phyloP scores from a whole-genome alignment of 2,113 vertebrate genomes.

The Paralichthys olivaceus region DNA sequence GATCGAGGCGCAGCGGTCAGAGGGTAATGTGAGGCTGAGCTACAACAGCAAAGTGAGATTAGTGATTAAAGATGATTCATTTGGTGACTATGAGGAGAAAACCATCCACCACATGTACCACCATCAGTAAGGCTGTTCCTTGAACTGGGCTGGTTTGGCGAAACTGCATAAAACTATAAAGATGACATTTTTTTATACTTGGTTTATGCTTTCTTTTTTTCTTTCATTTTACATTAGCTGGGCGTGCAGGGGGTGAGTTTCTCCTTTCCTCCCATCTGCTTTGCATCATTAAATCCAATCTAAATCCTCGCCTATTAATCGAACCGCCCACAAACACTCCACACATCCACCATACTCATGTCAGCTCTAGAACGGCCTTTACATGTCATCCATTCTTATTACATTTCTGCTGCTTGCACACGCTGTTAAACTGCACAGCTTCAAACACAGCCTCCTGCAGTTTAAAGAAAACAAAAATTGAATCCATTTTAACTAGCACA shows the following conservation, averaged over 20 bases:
- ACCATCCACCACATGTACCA: not conserved
- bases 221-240: not conserved
- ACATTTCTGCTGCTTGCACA: not conserved
- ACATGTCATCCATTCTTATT: constrained; percentile 16
- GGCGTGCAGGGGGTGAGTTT: constrained; percentile 13
- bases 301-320: constrained; percentile 59
- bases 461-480: too few relatives aligned
- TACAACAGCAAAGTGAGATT: not conserved
- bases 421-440: not conserved
- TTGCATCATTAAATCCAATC: constrained; percentile 70
- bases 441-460: not conserved
- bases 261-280: constrained; percentile 10
- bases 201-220: not conserved
- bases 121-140: not conserved
- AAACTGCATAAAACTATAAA: not conserved
- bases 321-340: constrained; percentile 21
- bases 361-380: constrained; percentile 11
- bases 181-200: not conserved
- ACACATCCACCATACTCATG: constrained; percentile 13
- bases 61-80: constrained; percentile 25
- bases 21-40: constrained; percentile 12
- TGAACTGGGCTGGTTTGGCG: not conserved
- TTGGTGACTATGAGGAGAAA: constrained; percentile 13
- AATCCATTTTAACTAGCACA: not conserved
- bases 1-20: not conserved